phyloP scores from a whole-genome alignment of 2,797 vertebrate genomes.

The Sitta carolinensis region DNA sequence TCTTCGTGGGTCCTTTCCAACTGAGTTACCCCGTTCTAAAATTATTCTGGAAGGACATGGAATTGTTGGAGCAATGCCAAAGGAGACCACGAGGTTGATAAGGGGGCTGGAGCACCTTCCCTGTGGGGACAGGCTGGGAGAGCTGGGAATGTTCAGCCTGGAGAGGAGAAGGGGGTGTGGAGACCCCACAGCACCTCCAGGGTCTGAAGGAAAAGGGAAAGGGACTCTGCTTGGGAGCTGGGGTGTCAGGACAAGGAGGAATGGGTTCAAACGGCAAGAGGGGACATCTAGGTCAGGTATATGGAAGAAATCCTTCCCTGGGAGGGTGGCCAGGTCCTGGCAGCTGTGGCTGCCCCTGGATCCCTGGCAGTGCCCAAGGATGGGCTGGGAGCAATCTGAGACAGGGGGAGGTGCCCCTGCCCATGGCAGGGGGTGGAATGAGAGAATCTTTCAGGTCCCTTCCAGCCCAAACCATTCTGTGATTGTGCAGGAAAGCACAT shows the following conservation, averaged over 20 bases:
- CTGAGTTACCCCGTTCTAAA: background rate
- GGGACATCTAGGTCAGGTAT: too few relatives aligned
- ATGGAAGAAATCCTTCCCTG: fast-evolving
- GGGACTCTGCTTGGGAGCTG: fast-evolving
- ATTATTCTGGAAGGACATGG: background rate
- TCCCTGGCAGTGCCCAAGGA: background rate
- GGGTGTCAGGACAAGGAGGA: background rate
- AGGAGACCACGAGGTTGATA: background rate
- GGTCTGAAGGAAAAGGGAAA: background rate
- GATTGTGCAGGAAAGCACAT: background rate
- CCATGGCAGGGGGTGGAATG: too few relatives aligned
- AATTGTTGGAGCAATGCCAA: background rate
- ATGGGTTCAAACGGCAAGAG: fast-evolving
- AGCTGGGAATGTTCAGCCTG: background rate
- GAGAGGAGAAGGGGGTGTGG: background rate
- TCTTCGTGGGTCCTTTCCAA: background rate
- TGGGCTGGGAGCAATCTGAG: background rate
- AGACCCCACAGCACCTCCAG: background rate
- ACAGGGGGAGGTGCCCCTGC: fast-evolving
- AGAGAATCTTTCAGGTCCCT: background rate
- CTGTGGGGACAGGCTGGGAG: background rate
- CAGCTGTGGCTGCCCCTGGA: background rate
- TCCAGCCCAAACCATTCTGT: background rate
- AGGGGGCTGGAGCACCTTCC: background rate
- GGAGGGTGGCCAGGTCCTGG: fast-evolving